Evolutionary conservation across 2,888 invertebrate species (phyloP).

Genomic region (Schrankia costaestrigalis): DNA sequence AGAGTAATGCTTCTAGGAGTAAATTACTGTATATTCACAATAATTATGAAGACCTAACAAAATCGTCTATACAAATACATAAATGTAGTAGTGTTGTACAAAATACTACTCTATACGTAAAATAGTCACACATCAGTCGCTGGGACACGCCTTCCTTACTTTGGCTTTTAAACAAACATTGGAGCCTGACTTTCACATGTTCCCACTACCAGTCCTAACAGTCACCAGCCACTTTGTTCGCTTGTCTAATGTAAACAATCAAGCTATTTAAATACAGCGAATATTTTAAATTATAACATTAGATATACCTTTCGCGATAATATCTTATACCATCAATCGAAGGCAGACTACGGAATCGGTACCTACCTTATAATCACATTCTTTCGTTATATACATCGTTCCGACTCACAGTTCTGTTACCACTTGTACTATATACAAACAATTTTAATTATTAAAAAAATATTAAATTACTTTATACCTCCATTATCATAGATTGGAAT

Average conservation of each 20-base stretch:
- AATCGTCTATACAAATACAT: constrained; percentile 71
- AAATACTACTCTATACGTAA: constrained; percentile 66
- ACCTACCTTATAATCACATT: constrained; percentile 53
- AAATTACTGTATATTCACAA: constrained; percentile 78
- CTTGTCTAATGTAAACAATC: constrained; percentile 59
- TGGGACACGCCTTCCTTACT: constrained; percentile 44
- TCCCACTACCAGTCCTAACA: constrained; percentile 32
- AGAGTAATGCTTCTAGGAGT: constrained; percentile 65
- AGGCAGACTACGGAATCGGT: constrained; percentile 48
- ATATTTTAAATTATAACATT: constrained; percentile 62
- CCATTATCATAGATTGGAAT: constrained; percentile 76
- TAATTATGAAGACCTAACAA: constrained; percentile 69
- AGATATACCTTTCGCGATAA: constrained; percentile 44
- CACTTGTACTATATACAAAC: constrained; percentile 81
- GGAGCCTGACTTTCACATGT: constrained; percentile 41
- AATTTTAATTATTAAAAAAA: constrained; percentile 70
- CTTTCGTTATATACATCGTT: constrained; percentile 70
- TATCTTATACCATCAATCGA: constrained; percentile 39
- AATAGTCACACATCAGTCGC: constrained; percentile 50
- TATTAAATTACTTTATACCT: constrained; percentile 74
- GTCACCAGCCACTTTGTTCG: constrained; percentile 66
- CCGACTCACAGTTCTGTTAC: constrained; percentile 69
- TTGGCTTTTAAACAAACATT: constrained; percentile 44
- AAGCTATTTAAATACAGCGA: constrained; percentile 74
- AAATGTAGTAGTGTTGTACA: constrained; percentile 66